These are phyloP conservation scores for Trematomus loennbergii DNA, from an alignment of 2,113 vertebrate genomes.

Conservation along the genomic window DNA sequence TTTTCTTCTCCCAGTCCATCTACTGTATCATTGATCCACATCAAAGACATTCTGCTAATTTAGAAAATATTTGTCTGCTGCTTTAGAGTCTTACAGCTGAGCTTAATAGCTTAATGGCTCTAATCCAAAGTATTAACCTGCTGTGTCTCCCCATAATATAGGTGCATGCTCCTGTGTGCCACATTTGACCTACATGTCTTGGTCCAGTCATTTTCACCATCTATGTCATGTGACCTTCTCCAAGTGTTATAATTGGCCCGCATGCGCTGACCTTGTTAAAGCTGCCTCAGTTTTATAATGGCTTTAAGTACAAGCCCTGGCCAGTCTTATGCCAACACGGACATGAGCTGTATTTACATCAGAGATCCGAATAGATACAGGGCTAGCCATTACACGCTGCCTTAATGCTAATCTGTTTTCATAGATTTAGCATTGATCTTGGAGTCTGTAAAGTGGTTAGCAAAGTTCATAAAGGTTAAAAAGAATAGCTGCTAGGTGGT, in stretches of 20 bases:
- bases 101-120: conserved; percentile 21
- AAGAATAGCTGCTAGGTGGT: conserved; percentile 24
- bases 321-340: conserved; percentile 42
- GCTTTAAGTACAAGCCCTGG: conserved; percentile 44
- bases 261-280: conserved; percentile 64
- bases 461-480: conserved; percentile 62
- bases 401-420: conserved; percentile 69
- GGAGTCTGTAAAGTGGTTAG: conserved; percentile 58
- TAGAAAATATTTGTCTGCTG: conserved; percentile 44
- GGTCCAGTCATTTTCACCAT: conserved; percentile 4
- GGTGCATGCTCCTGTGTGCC: not conserved
- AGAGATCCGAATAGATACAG: conserved; percentile 61
- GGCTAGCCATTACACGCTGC: conserved; percentile 62
- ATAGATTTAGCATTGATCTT: conserved; percentile 77
- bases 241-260: conserved; percentile 49
- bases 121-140: too few relatives aligned
- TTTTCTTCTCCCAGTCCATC: conserved; percentile 17
- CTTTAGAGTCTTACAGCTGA: conserved; percentile 41
- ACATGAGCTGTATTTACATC: conserved; percentile 74
- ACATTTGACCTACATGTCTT: conserved; percentile 31
- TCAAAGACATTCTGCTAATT: conserved; percentile 62
- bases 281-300: conserved; percentile 64
- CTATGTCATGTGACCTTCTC: conserved; percentile 51
- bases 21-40: conserved; percentile 37
- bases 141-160: not conserved